Conservation (phyloP, 2,797 vertebrate species). For the Emys orbicularis region DNA sequence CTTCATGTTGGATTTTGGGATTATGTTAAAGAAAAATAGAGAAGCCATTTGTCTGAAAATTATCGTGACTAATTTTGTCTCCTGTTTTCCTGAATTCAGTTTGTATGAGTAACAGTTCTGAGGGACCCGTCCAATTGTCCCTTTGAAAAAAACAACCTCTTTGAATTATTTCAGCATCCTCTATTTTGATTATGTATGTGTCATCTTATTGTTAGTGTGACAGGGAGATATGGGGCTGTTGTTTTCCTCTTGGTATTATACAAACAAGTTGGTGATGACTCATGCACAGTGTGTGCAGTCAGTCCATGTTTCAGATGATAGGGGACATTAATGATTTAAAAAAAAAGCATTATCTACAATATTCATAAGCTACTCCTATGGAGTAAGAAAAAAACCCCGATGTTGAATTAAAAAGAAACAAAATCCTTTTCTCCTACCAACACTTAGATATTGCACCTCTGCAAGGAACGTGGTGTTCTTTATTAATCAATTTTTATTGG, state of each 20-base stretch:
- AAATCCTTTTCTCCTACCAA: background rate
- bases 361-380: background rate
- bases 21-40: background rate
- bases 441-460: slow-evolving; percentile 13
- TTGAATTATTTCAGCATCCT: slow-evolving; percentile 71
- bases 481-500: slow-evolving; percentile 12
- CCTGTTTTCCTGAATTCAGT: slow-evolving; percentile 49
- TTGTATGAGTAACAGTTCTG: slow-evolving; percentile 60
- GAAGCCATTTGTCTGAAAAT: slow-evolving; percentile 57
- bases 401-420: background rate
- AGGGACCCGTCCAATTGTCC: slow-evolving; percentile 48
- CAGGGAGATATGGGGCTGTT: slow-evolving; percentile 69
- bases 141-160: slow-evolving; percentile 61
- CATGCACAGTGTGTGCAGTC: slow-evolving; percentile 35
- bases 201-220: slow-evolving; percentile 72
- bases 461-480: slow-evolving; percentile 28
- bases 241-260: slow-evolving; percentile 75
- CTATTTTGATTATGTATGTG: slow-evolving; percentile 77
- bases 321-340: slow-evolving; percentile 37
- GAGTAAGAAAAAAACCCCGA: slow-evolving; percentile 23
- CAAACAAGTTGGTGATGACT: slow-evolving; percentile 83
- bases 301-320: slow-evolving; percentile 52
- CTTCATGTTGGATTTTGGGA: slow-evolving; percentile 22
- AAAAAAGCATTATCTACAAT: slow-evolving; percentile 45
- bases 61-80: slow-evolving; percentile 46